Conservation (phyloP, 2,797 vertebrate species). For the Galagoides demidoff region DNA sequence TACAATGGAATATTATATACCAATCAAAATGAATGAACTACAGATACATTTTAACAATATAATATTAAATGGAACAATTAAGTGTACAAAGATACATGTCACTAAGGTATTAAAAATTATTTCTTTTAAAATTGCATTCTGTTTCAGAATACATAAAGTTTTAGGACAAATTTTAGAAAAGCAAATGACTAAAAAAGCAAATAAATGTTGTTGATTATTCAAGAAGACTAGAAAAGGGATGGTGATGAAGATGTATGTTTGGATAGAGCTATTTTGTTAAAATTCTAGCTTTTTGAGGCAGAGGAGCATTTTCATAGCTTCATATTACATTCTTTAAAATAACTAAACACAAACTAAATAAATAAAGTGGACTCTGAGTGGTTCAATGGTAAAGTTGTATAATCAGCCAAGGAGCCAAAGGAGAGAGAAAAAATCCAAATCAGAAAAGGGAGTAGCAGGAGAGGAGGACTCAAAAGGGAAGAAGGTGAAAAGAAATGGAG, state of each 20-base stretch:
- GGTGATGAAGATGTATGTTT: neutral
- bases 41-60: slow-evolving; percentile 7
- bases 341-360: neutral
- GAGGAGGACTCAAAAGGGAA: neutral
- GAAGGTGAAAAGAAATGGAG: neutral
- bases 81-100: neutral
- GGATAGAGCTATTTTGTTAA: neutral
- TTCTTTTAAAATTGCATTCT: neutral
- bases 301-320: neutral
- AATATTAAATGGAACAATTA: neutral
- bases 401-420: neutral
- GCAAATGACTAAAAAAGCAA: neutral
- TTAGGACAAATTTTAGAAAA: neutral
- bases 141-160: neutral
- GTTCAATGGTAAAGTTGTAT: neutral
- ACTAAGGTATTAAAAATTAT: neutral
- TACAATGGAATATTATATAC: neutral
- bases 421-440: neutral
- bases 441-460: neutral
- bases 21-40: neutral
- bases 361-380: neutral
- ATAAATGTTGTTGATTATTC: neutral
- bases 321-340: neutral
- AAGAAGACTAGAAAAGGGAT: neutral
- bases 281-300: neutral